Evolutionary conservation across 2,113 vertebrate species (phyloP).

Genomic region (Muntiacus reevesi): DNA sequence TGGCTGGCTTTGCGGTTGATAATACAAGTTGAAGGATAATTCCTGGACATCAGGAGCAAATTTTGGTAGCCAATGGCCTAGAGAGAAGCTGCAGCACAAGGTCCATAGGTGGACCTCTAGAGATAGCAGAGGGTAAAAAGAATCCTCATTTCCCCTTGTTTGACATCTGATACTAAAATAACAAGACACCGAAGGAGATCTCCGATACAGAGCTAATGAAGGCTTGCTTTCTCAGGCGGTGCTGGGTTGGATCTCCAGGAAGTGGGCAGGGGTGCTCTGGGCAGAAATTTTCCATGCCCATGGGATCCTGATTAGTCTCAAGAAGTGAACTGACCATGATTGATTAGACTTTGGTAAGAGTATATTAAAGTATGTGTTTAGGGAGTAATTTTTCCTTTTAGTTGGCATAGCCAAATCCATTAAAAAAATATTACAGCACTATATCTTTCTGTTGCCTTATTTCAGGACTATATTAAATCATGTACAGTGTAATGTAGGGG

Average conservation of each 20-base stretch:
- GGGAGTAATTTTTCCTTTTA: not conserved
- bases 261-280: not conserved
- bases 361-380: not conserved
- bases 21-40: slow-evolving; percentile 80
- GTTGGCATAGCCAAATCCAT: not conserved
- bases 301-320: not conserved
- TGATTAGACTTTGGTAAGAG: not conserved
- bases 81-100: not conserved
- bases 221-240: not conserved
- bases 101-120: not conserved
- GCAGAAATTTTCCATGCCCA: not conserved
- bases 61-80: not conserved
- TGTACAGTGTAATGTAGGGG: not conserved
- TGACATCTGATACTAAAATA: not conserved
- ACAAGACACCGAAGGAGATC: not conserved
- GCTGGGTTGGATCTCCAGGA: not conserved
- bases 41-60: not conserved
- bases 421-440: not conserved
- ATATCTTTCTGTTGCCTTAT: not conserved
- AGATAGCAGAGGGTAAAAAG: not conserved
- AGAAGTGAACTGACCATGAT: not conserved
- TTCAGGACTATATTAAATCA: not conserved
- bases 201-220: not conserved
- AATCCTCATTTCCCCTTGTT: not conserved
- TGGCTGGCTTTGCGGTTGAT: slow-evolving; percentile 88